Evolutionary conservation across 2,797 vertebrate species (phyloP), one percentile per base, ranked within the genome.

Genomic region (Scleropages formosus): DNA sequence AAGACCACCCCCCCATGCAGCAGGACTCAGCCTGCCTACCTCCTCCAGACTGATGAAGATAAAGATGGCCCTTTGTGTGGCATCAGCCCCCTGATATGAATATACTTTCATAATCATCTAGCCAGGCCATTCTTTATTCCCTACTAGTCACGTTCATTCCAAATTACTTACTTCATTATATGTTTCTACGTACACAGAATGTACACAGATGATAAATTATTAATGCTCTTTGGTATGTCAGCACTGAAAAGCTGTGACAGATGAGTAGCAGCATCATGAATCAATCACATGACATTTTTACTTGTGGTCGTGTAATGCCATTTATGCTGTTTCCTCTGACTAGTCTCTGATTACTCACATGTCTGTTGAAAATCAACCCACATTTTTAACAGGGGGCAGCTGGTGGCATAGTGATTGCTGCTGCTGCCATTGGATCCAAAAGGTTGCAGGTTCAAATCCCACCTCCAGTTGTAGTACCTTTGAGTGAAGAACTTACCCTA

Each of bases 251-350:
- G 15, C 69, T 47, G 26, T 15, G 2, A 69, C 26, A 58, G 51
- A 27, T 7, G 67, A 26, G 47, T 47, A 8, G 47, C 69, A 22
- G 22, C 12, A 13, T 13, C 13, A 51, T 4, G 67, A 70, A 46
- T 70, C 68, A 56, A 70, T 49, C 68, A 70, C 68, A 46, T 71
- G 69, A 71, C 69, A 71, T 71, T 71, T 71, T 56, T 56, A 71
- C 69, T 59, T 18, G 13, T 24, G 24, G n/a, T 18, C 24, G 51
- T 26, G 26, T 24, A 31, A 27, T 11, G 49, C 69, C 51, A 9
- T 71, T 71, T 12, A 18, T 59, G 20, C 15, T 70, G 68, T 71
- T 56, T 56, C 31, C 49, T 26, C 68, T 56, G 51, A 59, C 26
- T 24, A 58, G 49, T 24, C 69, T 31, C 49, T 18, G 69, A 70